Evolutionary conservation across 2,797 vertebrate species (phyloP).

Genomic region (Onychomys torridus): DNA sequence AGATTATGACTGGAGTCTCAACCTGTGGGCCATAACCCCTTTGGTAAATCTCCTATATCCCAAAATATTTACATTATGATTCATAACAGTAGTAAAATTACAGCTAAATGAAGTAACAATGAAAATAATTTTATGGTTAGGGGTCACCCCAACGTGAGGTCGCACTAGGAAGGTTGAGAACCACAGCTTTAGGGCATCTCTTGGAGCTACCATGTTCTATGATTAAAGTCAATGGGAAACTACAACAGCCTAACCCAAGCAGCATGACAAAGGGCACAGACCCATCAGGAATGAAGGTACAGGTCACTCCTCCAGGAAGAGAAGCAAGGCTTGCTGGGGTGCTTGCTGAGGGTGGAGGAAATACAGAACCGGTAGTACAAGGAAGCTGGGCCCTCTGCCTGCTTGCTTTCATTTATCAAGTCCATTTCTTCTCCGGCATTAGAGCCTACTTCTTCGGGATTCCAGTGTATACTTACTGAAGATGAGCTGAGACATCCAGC

Average conservation of each 20-base stretch:
- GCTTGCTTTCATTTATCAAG: background rate
- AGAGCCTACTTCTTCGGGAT: background rate
- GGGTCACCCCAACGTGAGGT: background rate
- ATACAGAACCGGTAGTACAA: background rate
- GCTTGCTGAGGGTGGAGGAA: background rate
- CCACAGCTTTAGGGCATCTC: background rate
- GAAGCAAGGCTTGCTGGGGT: background rate
- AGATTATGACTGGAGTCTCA: background rate
- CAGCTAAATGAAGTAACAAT: background rate
- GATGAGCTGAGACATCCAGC: background rate
- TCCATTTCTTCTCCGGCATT: background rate
- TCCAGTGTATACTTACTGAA: background rate
- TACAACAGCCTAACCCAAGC: background rate
- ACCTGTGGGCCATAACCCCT: background rate
- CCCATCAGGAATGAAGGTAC: background rate
- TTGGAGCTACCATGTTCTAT: background rate
- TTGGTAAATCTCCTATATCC: background rate
- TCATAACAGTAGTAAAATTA: background rate
- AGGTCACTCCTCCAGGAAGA: background rate
- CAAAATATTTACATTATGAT: background rate
- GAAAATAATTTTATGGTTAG: background rate
- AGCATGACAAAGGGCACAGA: background rate
- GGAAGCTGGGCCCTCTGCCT: background rate
- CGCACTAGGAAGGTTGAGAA: background rate
- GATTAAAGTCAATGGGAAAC: background rate